phyloP scores from a whole-genome alignment of 1,140 invertebrate species.

The Battus philenor region DNA sequence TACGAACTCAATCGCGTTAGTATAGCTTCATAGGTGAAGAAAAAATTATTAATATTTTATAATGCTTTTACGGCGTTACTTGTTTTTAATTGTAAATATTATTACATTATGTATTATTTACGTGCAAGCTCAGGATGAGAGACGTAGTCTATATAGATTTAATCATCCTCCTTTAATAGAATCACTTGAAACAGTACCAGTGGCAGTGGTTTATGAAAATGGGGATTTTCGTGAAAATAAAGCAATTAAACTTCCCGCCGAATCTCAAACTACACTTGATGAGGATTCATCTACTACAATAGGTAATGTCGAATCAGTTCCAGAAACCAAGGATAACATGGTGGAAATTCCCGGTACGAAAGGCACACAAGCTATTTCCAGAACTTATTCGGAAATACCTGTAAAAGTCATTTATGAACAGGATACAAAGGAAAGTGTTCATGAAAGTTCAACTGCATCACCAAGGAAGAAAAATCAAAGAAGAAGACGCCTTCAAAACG shows the following conservation, averaged over 20 bases:
- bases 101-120: conserved; percentile 13
- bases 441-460: too few species aligned
- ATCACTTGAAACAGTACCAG: conserved; percentile 20
- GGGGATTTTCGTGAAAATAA: conserved; percentile 8
- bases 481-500: too few species aligned
- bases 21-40: conserved; percentile 35
- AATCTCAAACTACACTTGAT: neutral
- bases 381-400: too few species aligned
- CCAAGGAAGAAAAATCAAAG: too few species aligned
- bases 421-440: too few species aligned
- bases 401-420: too few species aligned
- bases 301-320: too few species aligned
- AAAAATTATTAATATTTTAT: conserved; percentile 24
- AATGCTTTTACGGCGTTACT: conserved; percentile 30
- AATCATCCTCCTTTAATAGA: conserved; percentile 38
- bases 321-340: neutral
- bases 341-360: conserved; percentile 7
- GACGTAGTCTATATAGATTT: conserved; percentile 23
- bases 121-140: conserved; percentile 2
- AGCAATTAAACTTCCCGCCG: neutral
- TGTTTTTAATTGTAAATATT: conserved; percentile 10
- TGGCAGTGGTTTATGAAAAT: conserved; percentile 21
- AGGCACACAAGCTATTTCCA: too few species aligned
- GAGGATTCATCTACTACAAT: neutral
- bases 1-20: conserved; percentile 41